Percentiles rank a stretch among this genome's conserved stretches.
Conservation (phyloP, 2,113 vertebrate genomes). For the Pycnonotus jocosus region DNA sequence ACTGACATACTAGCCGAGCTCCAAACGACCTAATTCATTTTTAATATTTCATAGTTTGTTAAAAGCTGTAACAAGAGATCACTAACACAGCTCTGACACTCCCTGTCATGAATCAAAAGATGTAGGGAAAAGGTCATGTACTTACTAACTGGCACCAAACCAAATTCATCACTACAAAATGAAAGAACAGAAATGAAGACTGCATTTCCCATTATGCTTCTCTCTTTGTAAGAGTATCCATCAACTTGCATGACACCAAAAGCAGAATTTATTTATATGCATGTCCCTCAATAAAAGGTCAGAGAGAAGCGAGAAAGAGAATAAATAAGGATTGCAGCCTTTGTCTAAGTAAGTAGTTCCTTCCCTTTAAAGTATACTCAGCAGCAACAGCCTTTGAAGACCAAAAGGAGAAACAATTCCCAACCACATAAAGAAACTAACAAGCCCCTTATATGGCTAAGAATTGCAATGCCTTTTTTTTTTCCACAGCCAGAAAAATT, state of each 20-base stretch:
- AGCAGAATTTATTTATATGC: conserved; percentile 21
- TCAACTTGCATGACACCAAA: neutral
- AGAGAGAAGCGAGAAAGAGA: neutral
- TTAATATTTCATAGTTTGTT: conserved; percentile 63
- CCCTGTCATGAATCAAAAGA: conserved; percentile 32
- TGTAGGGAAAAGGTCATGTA: conserved; percentile 39
- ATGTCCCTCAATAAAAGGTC: conserved; percentile 8
- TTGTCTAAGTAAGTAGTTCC: neutral
- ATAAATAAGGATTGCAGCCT: conserved; percentile 4
- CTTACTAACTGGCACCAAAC: conserved; percentile 20
- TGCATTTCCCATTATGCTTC: conserved; percentile 28
- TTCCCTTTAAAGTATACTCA: conserved; percentile 21
- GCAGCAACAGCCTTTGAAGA: conserved; percentile 29
- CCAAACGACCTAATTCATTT: conserved; percentile 26
- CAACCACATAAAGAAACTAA: conserved; percentile 38
- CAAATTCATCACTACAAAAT: conserved; percentile 34
- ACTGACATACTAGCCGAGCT: neutral
- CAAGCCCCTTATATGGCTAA: conserved; percentile 43
- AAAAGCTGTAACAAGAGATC: conserved; percentile 42
- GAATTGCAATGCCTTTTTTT: neutral
- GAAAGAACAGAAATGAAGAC: conserved; percentile 12
- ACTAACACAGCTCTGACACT: neutral
- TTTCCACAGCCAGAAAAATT: conserved; percentile 8
- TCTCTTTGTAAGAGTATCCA: neutral
- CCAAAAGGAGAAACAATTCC: conserved; percentile 47